A percentile compares a stretch with the other conserved stretches of the same genome.
phyloP scores from a whole-genome alignment of 2,113 vertebrate genomes.

The Nothoprocta perdicaria region DNA sequence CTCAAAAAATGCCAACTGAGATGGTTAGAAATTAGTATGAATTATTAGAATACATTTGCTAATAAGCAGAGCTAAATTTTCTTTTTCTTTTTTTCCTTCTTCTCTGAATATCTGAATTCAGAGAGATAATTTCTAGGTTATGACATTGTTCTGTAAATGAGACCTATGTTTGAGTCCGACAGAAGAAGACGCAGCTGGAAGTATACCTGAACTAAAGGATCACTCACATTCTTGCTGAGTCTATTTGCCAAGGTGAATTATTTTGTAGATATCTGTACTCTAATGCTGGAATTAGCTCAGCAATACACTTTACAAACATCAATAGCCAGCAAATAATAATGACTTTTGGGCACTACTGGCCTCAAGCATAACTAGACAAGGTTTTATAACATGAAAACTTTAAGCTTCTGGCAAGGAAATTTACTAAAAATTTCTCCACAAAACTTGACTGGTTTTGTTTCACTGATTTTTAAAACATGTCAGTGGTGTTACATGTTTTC shows the following conservation, averaged over 20 bases:
- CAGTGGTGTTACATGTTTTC: neutral
- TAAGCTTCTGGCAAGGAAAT: neutral
- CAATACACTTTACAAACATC: neutral
- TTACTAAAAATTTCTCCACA: neutral
- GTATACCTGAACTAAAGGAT: rapidly evolving
- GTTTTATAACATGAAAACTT: neutral
- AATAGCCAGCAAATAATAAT: neutral
- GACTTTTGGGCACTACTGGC: neutral
- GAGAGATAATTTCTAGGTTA: neutral
- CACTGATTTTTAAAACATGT: neutral
- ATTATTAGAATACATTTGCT: neutral
- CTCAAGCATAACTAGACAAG: neutral
- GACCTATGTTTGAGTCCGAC: neutral
- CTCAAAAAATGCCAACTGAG: neutral
- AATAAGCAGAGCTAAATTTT: neutral
- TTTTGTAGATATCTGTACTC: neutral
- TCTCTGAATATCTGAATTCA: neutral
- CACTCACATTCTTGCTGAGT: neutral
- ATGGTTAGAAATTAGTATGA: neutral
- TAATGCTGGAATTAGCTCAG: neutral
- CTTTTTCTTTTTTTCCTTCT: neutral
- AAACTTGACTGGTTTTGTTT: neutral
- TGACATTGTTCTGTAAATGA: neutral
- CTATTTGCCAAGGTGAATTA: neutral
- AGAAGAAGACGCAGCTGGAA: neutral